Percentiles rank a stretch among this genome's conserved stretches.
These are phyloP conservation scores for Ophioderma brevispina DNA, from an alignment of 35 echinoderm and acorn worm genomes.

Conservation along the genomic window DNA sequence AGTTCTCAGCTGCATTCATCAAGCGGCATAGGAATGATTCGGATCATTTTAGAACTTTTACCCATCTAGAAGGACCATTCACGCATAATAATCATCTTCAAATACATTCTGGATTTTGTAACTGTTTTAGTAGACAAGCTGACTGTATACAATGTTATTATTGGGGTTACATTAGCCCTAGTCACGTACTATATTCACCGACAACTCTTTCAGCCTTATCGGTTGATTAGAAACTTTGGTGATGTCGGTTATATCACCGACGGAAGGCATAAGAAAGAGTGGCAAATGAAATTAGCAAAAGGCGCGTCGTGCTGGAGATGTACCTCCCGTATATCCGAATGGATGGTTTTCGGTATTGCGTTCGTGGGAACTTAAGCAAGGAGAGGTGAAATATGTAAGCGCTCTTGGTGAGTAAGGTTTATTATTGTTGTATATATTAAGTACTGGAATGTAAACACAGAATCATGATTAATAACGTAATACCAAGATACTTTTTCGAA, in stretches of 20 bases:
- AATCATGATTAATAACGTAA: too few relatives aligned
- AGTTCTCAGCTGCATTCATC: neutral
- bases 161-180: neutral
- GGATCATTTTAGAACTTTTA: neutral
- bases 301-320: constrained; percentile 29
- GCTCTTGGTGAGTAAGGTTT: constrained; percentile 20
- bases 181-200: neutral
- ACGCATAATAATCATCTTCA: neutral
- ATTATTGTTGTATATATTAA: neutral
- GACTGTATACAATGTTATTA: neutral
- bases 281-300: constrained; percentile 37
- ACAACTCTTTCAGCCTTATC: constrained; percentile 10
- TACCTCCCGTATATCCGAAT: constrained; percentile 48
- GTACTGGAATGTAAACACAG: too few relatives aligned
- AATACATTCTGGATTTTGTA: neutral
- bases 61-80: neutral
- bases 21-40: neutral
- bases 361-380: constrained; percentile 25
- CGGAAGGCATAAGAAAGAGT: constrained; percentile 31
- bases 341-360: constrained; percentile 42
- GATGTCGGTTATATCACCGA: constrained; percentile 41
- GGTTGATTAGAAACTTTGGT: neutral
- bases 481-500: too few relatives aligned
- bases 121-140: neutral
- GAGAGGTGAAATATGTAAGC: constrained; percentile 11